Evolutionary conservation across 2,888 invertebrate species (phyloP).

Genomic region (Campoplex nolae): DNA sequence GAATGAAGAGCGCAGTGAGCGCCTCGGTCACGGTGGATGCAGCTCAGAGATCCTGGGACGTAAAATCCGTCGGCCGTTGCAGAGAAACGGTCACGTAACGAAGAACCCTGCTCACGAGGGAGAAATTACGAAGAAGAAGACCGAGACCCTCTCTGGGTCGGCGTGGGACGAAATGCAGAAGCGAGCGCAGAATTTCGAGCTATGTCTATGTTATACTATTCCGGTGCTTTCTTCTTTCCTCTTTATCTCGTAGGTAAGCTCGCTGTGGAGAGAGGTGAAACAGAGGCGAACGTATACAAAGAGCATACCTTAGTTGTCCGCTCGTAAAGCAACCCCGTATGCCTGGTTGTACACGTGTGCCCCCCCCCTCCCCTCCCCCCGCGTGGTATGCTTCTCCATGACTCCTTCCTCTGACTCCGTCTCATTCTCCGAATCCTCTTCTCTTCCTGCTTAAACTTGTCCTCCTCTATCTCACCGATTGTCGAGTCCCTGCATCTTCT

Average conservation of each 20-base stretch:
- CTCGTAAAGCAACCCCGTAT: slow-evolving; percentile 84
- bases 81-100: slow-evolving; percentile 74
- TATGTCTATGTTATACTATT: slow-evolving; percentile 5
- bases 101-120: slow-evolving; percentile 73
- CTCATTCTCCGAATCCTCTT: slow-evolving; percentile 67
- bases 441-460: slow-evolving; percentile 68
- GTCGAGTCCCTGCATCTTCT: slow-evolving; percentile 64
- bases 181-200: slow-evolving; percentile 20
- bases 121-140: slow-evolving; percentile 67
- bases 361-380: slow-evolving; percentile 38
- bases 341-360: slow-evolving; percentile 77
- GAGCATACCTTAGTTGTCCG: slow-evolving; percentile 84
- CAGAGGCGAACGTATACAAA: slow-evolving; percentile 67
- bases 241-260: slow-evolving; percentile 55
- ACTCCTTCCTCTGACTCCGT: slow-evolving; percentile 57
- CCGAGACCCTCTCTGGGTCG: slow-evolving; percentile 69
- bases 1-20: slow-evolving; percentile 55
- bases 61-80: slow-evolving; percentile 78
- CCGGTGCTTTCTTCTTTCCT: slow-evolving; percentile 65
- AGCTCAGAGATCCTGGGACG: slow-evolving; percentile 72
- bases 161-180: slow-evolving; percentile 27
- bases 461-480: slow-evolving; percentile 19
- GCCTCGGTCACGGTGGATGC: slow-evolving; percentile 73
- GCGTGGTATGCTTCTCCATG: slow-evolving; percentile 60
- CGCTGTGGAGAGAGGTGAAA: slow-evolving; percentile 46